Evolutionary conservation across 2,888 invertebrate genomes (phyloP), one percentile per base, ranked within the genome.

Genomic region (Acronicta leporina): DNA sequence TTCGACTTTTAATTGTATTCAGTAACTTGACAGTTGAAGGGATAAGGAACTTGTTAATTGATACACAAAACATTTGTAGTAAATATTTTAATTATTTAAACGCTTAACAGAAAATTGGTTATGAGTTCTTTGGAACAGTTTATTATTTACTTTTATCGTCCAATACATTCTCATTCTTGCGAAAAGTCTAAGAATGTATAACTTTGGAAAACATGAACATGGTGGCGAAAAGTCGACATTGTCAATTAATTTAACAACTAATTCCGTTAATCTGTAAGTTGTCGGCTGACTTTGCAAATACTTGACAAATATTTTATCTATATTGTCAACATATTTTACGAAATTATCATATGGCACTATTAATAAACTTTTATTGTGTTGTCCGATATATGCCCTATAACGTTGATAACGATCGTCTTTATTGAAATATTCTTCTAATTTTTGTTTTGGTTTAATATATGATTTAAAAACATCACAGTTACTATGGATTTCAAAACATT

Each of bases 291-390:
- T 45, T 35, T 1, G 15, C 16, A 63, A 68, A 5, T 11, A 35
- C 13, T 14, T 6, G 25, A 61, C 62, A 27, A 63, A 68, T 40
- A 8, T 8, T 30, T 25, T n/a, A 10, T 63, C 63, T n/a, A 63
- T 30, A 25, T 45, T 45, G 9, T 35, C 48, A 13, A 68, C 44
- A 61, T 27, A 68, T 15, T 61, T 9, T n/a, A 63, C n/a, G 41
- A 63, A 63, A 35, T 15, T 45, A 49, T 63, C 62, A 16, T 62
- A 41, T 11, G 63, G 63, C 13, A 63, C 61, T 6, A 68, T 16
- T 41, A 61, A 14, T 41, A 63, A 68, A 49, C 68, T 49, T 35
- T 61, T 68, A 20, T n/a, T 4, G 1, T 45, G 33, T 13, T n/a
- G 14, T 10, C 33, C 2, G 44, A 10, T 41, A 40, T 49, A 68